These are phyloP conservation scores for Napeogenes inachia DNA, from an alignment of 2,888 invertebrate species.

Conservation along the genomic window DNA sequence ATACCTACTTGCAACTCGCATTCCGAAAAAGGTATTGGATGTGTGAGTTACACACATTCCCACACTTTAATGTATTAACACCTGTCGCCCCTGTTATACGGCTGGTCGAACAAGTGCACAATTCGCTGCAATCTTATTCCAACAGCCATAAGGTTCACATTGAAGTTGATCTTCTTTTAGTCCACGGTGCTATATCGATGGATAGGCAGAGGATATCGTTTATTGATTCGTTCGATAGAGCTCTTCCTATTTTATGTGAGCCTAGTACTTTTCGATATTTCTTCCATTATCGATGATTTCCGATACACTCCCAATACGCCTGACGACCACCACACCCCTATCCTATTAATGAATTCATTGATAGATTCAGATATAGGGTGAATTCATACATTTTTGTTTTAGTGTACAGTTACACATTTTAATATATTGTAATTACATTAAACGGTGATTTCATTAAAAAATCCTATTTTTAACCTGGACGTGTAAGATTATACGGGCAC, in stretches of 20 bases:
- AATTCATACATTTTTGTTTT: too few relatives aligned
- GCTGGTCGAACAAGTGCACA: background rate
- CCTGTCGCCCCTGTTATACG: slow-evolving; percentile 22
- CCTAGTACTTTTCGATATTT: slow-evolving; percentile 72
- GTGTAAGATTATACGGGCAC: too few relatives aligned
- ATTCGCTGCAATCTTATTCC: slow-evolving; percentile 8
- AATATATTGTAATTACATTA: too few relatives aligned
- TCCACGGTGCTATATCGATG: slow-evolving; percentile 24
- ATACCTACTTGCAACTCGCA: too few relatives aligned
- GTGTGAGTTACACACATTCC: slow-evolving; percentile 10
- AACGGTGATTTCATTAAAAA: too few relatives aligned
- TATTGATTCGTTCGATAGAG: slow-evolving; percentile 52
- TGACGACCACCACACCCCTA: background rate
- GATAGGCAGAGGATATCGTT: slow-evolving; percentile 35
- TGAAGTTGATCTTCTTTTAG: background rate
- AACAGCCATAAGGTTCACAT: background rate
- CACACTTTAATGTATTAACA: slow-evolving; percentile 23
- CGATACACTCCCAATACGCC: slow-evolving; percentile 42
- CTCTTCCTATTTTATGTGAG: slow-evolving; percentile 43
- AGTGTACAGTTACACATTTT: too few relatives aligned
- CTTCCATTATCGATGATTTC: slow-evolving; percentile 71
- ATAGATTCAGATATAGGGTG: background rate
- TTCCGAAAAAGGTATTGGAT: background rate
- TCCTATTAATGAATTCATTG: slow-evolving; percentile 3
- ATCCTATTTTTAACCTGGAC: too few relatives aligned